Conservation (phyloP, 2,888 invertebrate genomes). For the Isotomurus palustris region DNA sequence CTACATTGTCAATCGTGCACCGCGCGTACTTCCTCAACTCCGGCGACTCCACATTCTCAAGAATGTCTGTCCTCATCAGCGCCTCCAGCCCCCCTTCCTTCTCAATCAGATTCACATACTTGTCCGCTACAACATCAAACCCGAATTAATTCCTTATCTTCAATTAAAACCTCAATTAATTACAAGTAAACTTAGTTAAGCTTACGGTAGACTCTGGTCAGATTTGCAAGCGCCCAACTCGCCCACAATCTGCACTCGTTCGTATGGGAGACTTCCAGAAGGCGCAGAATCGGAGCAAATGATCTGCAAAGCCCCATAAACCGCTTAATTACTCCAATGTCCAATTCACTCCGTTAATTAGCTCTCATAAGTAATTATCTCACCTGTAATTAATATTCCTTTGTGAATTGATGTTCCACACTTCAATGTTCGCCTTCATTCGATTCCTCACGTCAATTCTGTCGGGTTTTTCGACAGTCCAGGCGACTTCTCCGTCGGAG, state of each 20-base stretch:
- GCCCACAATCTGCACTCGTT: constrained; percentile 95
- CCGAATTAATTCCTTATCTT: constrained; percentile 11
- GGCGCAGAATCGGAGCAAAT: constrained; percentile 85
- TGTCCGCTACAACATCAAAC: constrained; percentile 64
- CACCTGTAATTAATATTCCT: constrained; percentile 89
- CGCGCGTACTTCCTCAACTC: constrained; percentile 26
- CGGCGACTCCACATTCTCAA: constrained; percentile 23
- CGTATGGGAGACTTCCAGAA: constrained; percentile 77
- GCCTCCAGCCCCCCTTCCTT: constrained; percentile 81
- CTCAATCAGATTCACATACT: constrained; percentile 84
- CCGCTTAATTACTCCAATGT: background rate
- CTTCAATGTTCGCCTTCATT: constrained; percentile 75
- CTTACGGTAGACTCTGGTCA: constrained; percentile 88
- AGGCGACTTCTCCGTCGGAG: constrained; percentile 79
- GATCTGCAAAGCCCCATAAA: constrained; percentile 56
- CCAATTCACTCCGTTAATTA: background rate
- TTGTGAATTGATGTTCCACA: constrained; percentile 81
- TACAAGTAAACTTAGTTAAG: constrained; percentile 47
- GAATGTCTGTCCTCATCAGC: constrained; percentile 7
- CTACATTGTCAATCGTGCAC: constrained; percentile 24
- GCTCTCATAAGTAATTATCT: background rate
- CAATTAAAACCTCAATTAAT: constrained; percentile 1
- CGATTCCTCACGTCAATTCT: constrained; percentile 67
- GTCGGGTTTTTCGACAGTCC: constrained; percentile 69
- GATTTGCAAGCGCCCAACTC: constrained; percentile 93